These are phyloP conservation scores for Acanthosepion pharaonis DNA, from an alignment of 2,888 invertebrate genomes.

Conservation along the genomic window DNA sequence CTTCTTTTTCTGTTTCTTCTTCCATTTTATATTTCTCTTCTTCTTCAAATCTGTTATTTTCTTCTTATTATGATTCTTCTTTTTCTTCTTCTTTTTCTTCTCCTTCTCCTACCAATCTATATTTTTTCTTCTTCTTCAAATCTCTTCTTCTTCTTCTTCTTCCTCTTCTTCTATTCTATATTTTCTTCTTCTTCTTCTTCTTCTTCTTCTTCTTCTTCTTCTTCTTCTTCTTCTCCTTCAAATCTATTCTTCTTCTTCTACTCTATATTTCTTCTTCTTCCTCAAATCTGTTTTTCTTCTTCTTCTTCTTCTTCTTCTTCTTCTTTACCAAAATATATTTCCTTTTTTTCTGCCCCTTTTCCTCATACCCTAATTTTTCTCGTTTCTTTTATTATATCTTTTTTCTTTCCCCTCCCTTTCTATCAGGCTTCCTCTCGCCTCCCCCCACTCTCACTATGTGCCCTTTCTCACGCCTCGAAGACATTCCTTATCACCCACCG, in stretches of 20 bases:
- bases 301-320: background rate
- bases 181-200: background rate
- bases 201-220: background rate
- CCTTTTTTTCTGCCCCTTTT: background rate
- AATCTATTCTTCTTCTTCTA: background rate
- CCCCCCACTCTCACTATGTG: background rate
- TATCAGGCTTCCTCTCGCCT: background rate
- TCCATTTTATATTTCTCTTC: too few relatives aligned
- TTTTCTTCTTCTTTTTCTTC: background rate
- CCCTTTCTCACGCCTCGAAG: background rate
- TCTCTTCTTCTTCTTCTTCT: background rate
- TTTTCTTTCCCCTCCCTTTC: background rate
- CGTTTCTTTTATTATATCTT: background rate
- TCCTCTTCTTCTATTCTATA: background rate
- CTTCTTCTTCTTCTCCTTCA: background rate
- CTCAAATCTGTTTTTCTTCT: background rate
- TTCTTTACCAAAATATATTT: background rate
- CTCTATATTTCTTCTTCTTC: background rate
- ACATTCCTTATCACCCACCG: background rate
- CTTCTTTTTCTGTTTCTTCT: too few relatives aligned
- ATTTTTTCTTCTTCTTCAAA: background rate
- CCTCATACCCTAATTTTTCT: background rate
- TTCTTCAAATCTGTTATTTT: too few relatives aligned
- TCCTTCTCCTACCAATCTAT: background rate
- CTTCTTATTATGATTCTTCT: too few relatives aligned